Conservation (phyloP, 1,140 invertebrate genomes). For the Anastrepha obliqua region DNA sequence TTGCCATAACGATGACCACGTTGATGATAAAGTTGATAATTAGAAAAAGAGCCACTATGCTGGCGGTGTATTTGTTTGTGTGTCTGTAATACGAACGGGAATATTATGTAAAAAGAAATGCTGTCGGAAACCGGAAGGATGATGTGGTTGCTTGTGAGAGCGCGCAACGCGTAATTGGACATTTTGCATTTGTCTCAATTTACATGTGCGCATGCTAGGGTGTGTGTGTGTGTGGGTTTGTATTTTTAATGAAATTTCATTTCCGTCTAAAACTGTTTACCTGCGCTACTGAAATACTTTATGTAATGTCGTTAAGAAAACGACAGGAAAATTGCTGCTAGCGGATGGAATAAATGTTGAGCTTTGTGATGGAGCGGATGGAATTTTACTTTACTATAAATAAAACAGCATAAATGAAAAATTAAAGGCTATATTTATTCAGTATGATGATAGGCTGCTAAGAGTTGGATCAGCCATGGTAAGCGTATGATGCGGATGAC, state of each 20-base stretch:
- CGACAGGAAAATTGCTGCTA: background rate
- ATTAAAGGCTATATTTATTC: too few relatives aligned
- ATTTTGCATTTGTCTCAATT: constrained; percentile 47
- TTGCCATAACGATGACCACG: constrained; percentile 42
- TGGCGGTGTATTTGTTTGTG: background rate
- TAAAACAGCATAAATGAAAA: too few relatives aligned
- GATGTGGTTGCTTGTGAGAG: background rate
- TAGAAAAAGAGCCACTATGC: constrained; percentile 31
- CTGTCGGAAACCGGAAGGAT: constrained; percentile 38
- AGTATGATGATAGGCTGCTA: too few relatives aligned
- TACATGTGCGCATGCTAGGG: background rate
- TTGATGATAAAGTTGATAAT: constrained; percentile 52
- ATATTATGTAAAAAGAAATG: constrained; percentile 43
- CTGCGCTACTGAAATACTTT: constrained; percentile 22
- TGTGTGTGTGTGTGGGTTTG: too few relatives aligned
- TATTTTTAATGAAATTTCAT: constrained; percentile 45
- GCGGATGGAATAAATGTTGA: background rate
- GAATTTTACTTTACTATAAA: too few relatives aligned
- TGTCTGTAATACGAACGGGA: background rate
- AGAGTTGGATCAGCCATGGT: too few relatives aligned
- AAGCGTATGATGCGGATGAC: too few relatives aligned
- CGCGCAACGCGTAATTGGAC: constrained; percentile 29
- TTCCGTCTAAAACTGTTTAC: constrained; percentile 34
- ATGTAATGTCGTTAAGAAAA: background rate
- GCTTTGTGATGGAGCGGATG: background rate